Evolutionary conservation across 2,113 vertebrate genomes (phyloP), one percentile per base, ranked within the genome.

Genomic region (Melanotaenia duboulayi): DNA sequence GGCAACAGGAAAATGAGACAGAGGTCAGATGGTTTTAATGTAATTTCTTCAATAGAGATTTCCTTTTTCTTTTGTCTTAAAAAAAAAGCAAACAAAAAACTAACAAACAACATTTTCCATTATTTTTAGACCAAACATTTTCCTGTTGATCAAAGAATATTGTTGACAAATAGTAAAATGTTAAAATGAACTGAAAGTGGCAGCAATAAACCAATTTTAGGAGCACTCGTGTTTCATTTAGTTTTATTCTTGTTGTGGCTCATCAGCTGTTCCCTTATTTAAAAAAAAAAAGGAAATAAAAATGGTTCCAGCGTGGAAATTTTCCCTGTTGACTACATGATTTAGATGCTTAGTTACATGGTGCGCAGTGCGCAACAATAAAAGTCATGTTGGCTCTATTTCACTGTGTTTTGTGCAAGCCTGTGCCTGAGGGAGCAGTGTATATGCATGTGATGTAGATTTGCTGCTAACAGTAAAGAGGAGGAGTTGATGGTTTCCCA

Each of bases 381-480:
- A 65, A 22, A 75, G 19, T 23, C 19, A 58, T 48, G 62, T 19
- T 74, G 71, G 49, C 42, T 68, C 57, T 57, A 12, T 76, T 51
- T 65, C 54, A 55, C 32, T 35, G 13, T 11, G 62, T 65, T 71
- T 40, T 48, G 57, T 20, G 4, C 13, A 13, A 46, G 16, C 58
- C 7, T 48, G 20, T 25, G 46, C 67, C 71, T 9, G 22, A 59
- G 65, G 66, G 68, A 71, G 55, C 13, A 1, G n/a, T 48, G 65
- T 48, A 20, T 5, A 13, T 55, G 50, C 58, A n/a, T 68, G 61
- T 42, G 40, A 76, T 74, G 55, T 52, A 74, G 74, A 74, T 81
- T 76, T 74, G 58, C 40, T 58, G 55, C 74, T 82, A 58, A 81
- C 76, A 65, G 77, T 86, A 84, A 81, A 50, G 44, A 86, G 75